A percentile compares a stretch with the other conserved stretches of the same genome.
Conservation (phyloP, 2,113 vertebrate species). For the Leptocoma aspasia region DNA sequence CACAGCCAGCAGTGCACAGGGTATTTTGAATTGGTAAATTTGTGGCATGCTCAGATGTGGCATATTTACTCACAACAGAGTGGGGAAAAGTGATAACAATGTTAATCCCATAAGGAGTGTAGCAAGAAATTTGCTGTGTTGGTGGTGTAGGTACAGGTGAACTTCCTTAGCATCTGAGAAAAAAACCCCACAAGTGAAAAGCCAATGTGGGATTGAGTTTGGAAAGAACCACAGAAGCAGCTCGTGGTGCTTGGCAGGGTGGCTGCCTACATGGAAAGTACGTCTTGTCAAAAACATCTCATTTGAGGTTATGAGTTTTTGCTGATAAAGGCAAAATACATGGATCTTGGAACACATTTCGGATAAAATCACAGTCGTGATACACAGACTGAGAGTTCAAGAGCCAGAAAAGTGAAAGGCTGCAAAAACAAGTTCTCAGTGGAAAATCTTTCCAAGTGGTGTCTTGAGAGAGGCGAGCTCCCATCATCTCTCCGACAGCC, state of each 20-base stretch:
- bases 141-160: neutral
- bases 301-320: neutral
- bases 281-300: neutral
- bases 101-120: neutral
- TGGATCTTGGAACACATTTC: neutral
- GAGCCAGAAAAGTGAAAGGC: neutral
- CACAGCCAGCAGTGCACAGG: neutral
- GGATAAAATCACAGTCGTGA: neutral
- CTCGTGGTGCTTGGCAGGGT: neutral
- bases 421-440: neutral
- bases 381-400: neutral
- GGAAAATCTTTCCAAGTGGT: neutral
- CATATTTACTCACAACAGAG: neutral
- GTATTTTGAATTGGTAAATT: neutral
- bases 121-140: fast-evolving
- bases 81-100: neutral
- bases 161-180: neutral
- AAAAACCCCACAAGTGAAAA: neutral
- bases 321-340: neutral
- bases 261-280: neutral
- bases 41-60: neutral
- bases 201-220: neutral
- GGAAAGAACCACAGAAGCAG: neutral
- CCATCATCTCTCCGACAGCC: neutral
- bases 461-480: neutral